Conservation (phyloP, 23 tunicate species). For the Aplidium turbinatum region DNA sequence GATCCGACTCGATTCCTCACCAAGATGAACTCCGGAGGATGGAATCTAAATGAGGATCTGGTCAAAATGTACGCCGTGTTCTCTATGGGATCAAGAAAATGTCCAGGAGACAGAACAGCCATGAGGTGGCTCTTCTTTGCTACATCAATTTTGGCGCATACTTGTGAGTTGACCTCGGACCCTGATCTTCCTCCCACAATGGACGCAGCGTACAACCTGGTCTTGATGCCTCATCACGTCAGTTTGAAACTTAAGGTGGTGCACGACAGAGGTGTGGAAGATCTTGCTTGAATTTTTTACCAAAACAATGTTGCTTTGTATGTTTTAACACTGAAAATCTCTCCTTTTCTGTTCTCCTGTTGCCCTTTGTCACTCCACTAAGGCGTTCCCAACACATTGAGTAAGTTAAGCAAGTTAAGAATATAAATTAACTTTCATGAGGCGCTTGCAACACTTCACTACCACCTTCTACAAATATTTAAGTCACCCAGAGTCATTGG, state of each 20-base stretch:
- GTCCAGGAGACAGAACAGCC: conserved; percentile 51
- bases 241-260: conserved; percentile 21
- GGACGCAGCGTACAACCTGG: conserved; percentile 34
- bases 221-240: conserved; percentile 41
- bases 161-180: conserved; percentile 33
- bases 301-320: too few species aligned
- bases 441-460: too few species aligned
- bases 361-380: too few species aligned
- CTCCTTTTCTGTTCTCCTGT: too few species aligned
- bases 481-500: too few species aligned
- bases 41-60: background rate
- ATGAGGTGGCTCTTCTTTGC: conserved; percentile 37
- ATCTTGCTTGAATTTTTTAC: background rate
- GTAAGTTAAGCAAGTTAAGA: too few species aligned
- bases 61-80: conserved; percentile 41
- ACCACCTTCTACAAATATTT: too few species aligned
- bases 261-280: background rate
- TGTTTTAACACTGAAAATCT: too few species aligned
- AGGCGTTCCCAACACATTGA: too few species aligned
- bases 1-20: conserved; percentile 45
- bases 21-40: conserved; percentile 13
- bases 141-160: conserved; percentile 29
- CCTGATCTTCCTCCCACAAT: conserved; percentile 35
- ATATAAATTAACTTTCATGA: too few species aligned
- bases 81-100: conserved; percentile 52